Base-by-base conservation (phyloP, 2,888 invertebrate species). In the Amphiduros pacificus region DNA sequence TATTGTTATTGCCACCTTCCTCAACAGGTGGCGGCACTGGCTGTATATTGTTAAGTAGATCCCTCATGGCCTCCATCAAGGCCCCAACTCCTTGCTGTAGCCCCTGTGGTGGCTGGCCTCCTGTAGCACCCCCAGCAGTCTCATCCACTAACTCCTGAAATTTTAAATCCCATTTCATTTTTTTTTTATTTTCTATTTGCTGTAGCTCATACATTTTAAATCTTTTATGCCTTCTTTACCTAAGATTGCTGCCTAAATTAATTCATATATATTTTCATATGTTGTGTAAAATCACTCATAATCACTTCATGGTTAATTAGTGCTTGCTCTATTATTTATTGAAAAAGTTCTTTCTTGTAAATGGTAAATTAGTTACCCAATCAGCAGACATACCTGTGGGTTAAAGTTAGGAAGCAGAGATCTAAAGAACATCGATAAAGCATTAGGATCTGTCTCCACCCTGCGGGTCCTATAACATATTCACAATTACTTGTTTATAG, bases 371-470 rank as follows among this genome's bases (percentile, higher is more conserved):
- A 22, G 6, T 11, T 44, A 51, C 24, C 22, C 6, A 2, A 24
- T 26, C 51, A 51, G 14, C 26, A 9, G 9, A 0, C 74, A 73
- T 69, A 80, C 82, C 68, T 83, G 80, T 71, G 84, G 83, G 74
- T 88, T 88, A 75, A 89, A 89, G 73, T 87, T 88, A 11, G 90
- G 90, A 71, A 91, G 83, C 36, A 92, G 81, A 0, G 91, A 91
- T 60, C 90, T 87, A 74, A 91, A 88, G 81, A 90, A 89, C 80
- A 88, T 85, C 6, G 81, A 75, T n/a, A 85, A 65, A 28, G 82
- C 70, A 32, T 84, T 74, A 17, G 81, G 66, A 26, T 73, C 73
- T 14, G 83, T 79, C 31, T 73, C 70, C 17, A 70, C 73, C 56
- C 70, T 63, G 54, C 72, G 71, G 32, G 70, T 70, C 57, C 79